Percentiles rank a stretch among this genome's conserved stretches.
These are phyloP conservation scores for Epinotia bilunana DNA, from an alignment of 2,888 invertebrate genomes.

Conservation along the genomic window DNA sequence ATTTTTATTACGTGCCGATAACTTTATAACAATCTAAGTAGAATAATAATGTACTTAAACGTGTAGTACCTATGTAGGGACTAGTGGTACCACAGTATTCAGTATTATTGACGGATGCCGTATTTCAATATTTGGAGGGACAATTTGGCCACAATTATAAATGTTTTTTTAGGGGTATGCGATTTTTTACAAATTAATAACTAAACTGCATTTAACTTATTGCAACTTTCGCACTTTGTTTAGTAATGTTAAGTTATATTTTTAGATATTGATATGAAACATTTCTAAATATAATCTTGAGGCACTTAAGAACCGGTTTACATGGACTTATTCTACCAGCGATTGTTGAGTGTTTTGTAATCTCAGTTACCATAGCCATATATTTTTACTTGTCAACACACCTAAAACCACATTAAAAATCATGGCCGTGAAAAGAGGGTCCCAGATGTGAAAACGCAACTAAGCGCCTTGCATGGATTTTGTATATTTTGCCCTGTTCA, in stretches of 20 bases:
- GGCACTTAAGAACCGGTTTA: neutral
- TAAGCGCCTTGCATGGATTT: slow-evolving; percentile 34
- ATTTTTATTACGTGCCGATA: slow-evolving; percentile 9
- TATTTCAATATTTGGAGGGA: too few species aligned
- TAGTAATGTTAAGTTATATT: too few species aligned
- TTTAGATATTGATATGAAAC: neutral
- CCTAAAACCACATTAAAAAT: neutral
- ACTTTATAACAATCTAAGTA: neutral
- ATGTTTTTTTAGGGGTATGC: neutral
- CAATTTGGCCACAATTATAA: neutral
- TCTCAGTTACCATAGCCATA: too few species aligned
- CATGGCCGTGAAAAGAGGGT: neutral
- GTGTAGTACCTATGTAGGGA: too few species aligned
- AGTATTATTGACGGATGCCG: too few species aligned
- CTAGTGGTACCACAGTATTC: too few species aligned
- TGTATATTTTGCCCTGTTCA: slow-evolving; percentile 44
- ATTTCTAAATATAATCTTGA: neutral
- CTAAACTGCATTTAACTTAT: neutral
- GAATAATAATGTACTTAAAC: too few species aligned
- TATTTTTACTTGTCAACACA: too few species aligned
- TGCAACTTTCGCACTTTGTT: too few species aligned
- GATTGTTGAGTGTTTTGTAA: neutral
- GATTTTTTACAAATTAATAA: neutral
- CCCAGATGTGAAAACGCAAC: neutral
- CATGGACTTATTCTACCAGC: neutral